Conservation (phyloP, 1,140 invertebrate genomes). For the Theocolax elegans region DNA sequence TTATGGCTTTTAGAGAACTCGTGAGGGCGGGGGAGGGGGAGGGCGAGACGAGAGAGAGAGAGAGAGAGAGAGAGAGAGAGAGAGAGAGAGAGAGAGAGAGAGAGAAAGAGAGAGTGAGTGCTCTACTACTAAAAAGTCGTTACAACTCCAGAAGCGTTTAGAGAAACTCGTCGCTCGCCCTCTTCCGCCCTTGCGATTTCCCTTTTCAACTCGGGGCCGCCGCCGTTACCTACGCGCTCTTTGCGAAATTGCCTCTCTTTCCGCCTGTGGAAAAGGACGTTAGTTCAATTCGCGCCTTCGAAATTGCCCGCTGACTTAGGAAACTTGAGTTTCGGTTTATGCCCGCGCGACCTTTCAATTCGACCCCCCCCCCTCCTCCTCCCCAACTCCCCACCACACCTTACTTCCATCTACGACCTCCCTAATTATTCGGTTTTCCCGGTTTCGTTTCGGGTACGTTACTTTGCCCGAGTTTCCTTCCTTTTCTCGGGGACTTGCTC, state of each 20-base stretch:
- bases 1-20: constrained; percentile 59
- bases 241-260: neutral
- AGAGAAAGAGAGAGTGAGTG: no score
- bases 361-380: no score
- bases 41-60: no score
- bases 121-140: constrained; percentile 63
- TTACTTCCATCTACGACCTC: no score
- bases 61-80: no score
- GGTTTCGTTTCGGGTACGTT: no score
- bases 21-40: constrained; percentile 41
- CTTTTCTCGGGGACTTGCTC: no score
- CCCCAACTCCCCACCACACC: no score
- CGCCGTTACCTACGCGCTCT: neutral
- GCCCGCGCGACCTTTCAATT: neutral
- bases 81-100: no score
- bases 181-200: no score
- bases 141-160: constrained; percentile 56
- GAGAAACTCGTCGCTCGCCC: constrained; percentile 47
- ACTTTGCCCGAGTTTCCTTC: no score
- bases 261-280: constrained; percentile 4
- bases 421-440: no score
- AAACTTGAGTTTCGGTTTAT: constrained; percentile 8
- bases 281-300: constrained; percentile 16
- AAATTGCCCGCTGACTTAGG: constrained; percentile 11
- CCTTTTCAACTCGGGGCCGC: neutral